Conservation (phyloP, 2,888 invertebrate genomes). For the Entomobrya proxima region DNA sequence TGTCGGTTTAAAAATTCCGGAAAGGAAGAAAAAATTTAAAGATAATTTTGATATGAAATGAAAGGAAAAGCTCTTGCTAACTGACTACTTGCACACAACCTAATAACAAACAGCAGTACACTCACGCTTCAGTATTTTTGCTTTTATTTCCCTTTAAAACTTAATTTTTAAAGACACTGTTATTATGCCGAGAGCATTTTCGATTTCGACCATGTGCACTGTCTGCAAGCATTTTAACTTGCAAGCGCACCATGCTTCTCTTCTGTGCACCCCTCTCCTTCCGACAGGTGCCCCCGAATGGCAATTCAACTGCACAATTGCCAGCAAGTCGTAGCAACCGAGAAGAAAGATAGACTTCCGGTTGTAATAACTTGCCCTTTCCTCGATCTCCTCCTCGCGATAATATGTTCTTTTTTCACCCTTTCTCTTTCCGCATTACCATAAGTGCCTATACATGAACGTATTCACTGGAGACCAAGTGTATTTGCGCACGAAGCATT, state of each 20-base stretch:
- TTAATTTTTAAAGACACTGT: conserved; percentile 3
- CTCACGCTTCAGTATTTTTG: neutral
- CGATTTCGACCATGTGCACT: conserved; percentile 14
- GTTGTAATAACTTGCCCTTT: conserved; percentile 59
- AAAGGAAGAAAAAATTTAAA: conserved; percentile 23
- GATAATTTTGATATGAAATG: conserved; percentile 62
- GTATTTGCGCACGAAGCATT: neutral
- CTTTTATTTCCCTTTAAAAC: conserved; percentile 22
- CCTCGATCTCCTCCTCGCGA: conserved; percentile 37
- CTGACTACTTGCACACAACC: neutral
- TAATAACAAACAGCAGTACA: too few species aligned
- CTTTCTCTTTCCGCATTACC: conserved; percentile 42
- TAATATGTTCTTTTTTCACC: conserved; percentile 54
- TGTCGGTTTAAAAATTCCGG: conserved; percentile 52
- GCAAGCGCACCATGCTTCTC: neutral
- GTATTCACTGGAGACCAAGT: too few species aligned
- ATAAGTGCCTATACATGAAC: neutral
- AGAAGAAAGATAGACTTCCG: conserved; percentile 60
- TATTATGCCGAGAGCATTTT: too few species aligned
- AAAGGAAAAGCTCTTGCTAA: conserved; percentile 45
- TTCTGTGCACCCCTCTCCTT: conserved; percentile 45
- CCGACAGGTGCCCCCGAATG: conserved; percentile 66
- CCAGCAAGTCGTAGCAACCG: conserved; percentile 6
- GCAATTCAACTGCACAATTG: conserved; percentile 7
- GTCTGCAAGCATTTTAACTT: neutral